Percentiles rank a stretch among this genome's conserved stretches.
These are phyloP conservation scores for Hycleus phaleratus DNA, from an alignment of 1,140 invertebrate genomes.

Conservation along the genomic window DNA sequence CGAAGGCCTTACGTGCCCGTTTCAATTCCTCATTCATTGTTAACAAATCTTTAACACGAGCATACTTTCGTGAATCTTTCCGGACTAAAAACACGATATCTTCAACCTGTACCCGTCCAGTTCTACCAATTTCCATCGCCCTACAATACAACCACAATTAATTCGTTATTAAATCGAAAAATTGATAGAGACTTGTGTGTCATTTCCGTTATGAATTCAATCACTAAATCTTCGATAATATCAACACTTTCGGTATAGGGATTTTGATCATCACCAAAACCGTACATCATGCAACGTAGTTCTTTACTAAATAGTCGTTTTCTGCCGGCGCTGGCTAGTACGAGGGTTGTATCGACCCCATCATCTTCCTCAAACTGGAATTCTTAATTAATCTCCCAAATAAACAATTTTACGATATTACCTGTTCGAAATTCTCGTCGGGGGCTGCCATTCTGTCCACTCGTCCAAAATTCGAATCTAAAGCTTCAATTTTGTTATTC, in stretches of 20 bases:
- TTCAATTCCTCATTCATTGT: constrained; percentile 99
- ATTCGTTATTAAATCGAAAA: not conserved
- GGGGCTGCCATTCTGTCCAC: too few relatives aligned
- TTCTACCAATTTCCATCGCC: constrained; percentile 94
- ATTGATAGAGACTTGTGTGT: constrained; percentile 55
- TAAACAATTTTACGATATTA: too few relatives aligned
- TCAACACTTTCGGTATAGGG: constrained; percentile 99
- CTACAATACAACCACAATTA: constrained; percentile 42
- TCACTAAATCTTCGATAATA: constrained; percentile 93
- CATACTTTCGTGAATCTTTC: constrained; percentile 94
- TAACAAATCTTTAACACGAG: constrained; percentile 93
- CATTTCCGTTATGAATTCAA: constrained; percentile 96
- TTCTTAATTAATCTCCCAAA: too few relatives aligned
- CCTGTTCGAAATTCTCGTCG: too few relatives aligned
- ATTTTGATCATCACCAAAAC: constrained; percentile 99
- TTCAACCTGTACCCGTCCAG: constrained; percentile 92
- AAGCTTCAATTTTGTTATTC: too few relatives aligned
- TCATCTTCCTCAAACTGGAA: constrained; percentile 57
- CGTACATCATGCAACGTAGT: constrained; percentile 98
- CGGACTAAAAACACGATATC: constrained; percentile 98
- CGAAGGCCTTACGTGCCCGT: constrained; percentile 98
- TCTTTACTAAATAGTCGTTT: constrained; percentile 86
- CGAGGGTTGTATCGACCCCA: constrained; percentile 56
- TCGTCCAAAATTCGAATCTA: too few relatives aligned
- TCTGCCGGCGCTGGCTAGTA: constrained; percentile 55